A percentile compares a stretch with the other conserved stretches of the same genome.
phyloP scores from a whole-genome alignment of 2,797 vertebrate species.

The Anguilla marmorata region DNA sequence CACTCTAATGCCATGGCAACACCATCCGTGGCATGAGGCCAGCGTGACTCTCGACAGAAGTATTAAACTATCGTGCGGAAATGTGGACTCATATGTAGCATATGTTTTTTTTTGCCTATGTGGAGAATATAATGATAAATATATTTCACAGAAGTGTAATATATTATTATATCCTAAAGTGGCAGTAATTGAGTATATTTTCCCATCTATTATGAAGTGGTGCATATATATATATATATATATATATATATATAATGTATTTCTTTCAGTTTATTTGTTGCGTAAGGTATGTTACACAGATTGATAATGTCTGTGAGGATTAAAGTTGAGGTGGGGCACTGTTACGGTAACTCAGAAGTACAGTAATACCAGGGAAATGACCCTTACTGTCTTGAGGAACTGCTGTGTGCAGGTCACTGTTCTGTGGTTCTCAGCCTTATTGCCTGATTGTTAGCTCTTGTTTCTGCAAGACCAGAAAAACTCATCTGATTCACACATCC shows the following conservation, averaged over 20 bases:
- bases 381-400: not conserved
- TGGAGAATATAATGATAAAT: not conserved
- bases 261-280: too few relatives aligned
- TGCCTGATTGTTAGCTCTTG: not conserved
- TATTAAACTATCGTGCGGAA: not conserved
- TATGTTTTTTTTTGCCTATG: not conserved
- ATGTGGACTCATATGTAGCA: not conserved
- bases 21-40: not conserved
- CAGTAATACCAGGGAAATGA: not conserved
- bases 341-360: not conserved
- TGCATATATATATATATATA: too few relatives aligned
- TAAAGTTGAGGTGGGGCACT: not conserved
- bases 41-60: too few relatives aligned
- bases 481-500: not conserved
- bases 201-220: too few relatives aligned
- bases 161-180: too few relatives aligned
- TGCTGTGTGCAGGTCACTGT: not conserved
- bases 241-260: too few relatives aligned
- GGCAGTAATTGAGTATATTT: too few relatives aligned
- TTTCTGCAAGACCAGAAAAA: not conserved
- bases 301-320: not conserved
- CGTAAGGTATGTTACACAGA: not conserved
- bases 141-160: too few relatives aligned
- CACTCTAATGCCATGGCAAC: not conserved
- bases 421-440: not conserved